Percentiles rank a stretch among this genome's conserved stretches.
Conservation (phyloP, 2,888 invertebrate genomes). For the Podabrus alpinus region DNA sequence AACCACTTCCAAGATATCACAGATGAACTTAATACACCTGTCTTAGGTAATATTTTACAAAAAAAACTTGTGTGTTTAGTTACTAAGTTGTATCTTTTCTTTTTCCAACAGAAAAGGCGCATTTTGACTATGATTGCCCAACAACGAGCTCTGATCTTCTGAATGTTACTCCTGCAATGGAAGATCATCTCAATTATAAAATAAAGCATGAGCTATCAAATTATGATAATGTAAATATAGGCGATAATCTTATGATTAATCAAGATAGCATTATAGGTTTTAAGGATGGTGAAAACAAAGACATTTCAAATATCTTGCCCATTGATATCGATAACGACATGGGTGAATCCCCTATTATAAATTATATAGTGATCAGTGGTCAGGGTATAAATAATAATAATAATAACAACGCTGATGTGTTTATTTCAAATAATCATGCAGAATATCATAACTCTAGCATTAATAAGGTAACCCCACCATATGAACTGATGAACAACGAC, state of each 20-base stretch:
- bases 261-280: constrained; percentile 13
- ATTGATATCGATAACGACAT: constrained; percentile 5
- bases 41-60: constrained; percentile 46
- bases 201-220: constrained; percentile 20
- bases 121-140: constrained; percentile 30
- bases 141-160: constrained; percentile 16
- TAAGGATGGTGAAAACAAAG: constrained; percentile 18
- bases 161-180: constrained; percentile 20
- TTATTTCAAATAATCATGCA: constrained; percentile 26
- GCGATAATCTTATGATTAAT: constrained; percentile 19
- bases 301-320: constrained; percentile 18
- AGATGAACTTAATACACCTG: constrained; percentile 53
- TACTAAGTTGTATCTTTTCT: not conserved
- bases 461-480: constrained; percentile 29
- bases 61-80: not conserved
- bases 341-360: constrained; percentile 10
- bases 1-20: constrained; percentile 50
- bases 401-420: constrained; percentile 24
- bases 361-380: constrained; percentile 27
- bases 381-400: constrained; percentile 20
- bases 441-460: constrained; percentile 26
- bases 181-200: constrained; percentile 24
- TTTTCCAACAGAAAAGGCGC: constrained; percentile 31
- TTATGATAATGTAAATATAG: constrained; percentile 27
- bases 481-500: constrained; percentile 7